Base-by-base conservation (phyloP, 2,888 invertebrate genomes). In the Drosophila seclusa region DNA sequence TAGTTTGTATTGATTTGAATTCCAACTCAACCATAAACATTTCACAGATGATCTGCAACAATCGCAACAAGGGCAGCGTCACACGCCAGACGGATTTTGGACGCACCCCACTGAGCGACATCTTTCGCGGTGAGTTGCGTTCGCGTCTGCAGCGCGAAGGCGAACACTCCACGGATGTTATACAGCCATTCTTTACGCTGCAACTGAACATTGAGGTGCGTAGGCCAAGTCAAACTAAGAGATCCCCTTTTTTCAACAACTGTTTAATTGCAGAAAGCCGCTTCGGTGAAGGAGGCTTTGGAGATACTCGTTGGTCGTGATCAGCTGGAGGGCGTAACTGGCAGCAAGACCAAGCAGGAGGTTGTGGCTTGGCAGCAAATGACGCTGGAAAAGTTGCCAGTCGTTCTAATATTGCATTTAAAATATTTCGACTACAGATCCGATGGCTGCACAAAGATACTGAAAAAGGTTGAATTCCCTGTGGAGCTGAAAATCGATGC, bases 121-220 rank as follows among this genome's bases (percentile, higher is more conserved):
- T 99, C 76, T 99, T 99, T 94, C 96, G 98, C 79, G 99, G 99
- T 53, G 96, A 98, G 91, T 95, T 98, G 76, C 95, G 98, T 71
- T 97, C 98, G 50, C 95, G 97, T 16, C 95, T 99, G 73, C 96
- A 96, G 81, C 94, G 97, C 70, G 95, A 96, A 90, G 93, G 93
- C 16, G 93, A 93, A 83, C 92, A 94, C 83, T 95, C 97, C 80
- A 98, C 98, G 0, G 98, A 98, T 91, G 98, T 97, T 81, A 96
- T 99, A 77, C 98, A 99, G 93, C 99, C 99, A 1, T 99, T 99
- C 94, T 98, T 98, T 92, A 98, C 98, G 1, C 94, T 99, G 73
- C 98, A 98, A 92, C 95, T 99, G 36, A 98, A 99, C 91, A 98
- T 99, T 84, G 98, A 98, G 95, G 98, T 98, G 18, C 57, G 70